Evolutionary conservation across 2,113 vertebrate species (phyloP).

Genomic region (Spheniscus mendiculus): DNA sequence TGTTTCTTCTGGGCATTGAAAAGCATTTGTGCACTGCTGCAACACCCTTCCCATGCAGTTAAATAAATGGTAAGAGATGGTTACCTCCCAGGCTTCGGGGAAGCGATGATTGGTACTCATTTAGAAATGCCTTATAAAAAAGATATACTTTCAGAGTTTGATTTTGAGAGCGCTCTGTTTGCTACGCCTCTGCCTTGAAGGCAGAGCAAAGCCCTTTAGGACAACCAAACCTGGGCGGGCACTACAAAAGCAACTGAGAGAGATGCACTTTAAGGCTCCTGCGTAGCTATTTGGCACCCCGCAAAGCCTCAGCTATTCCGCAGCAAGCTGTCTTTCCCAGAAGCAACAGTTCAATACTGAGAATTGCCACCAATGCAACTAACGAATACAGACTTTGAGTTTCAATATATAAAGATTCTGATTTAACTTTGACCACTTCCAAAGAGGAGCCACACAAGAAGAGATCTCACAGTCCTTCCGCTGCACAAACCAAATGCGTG

Average conservation of each 20-base stretch:
- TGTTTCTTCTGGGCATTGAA: neutral
- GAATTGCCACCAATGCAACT: neutral
- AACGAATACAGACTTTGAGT: rapidly evolving
- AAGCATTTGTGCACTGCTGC: neutral
- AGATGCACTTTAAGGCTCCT: neutral
- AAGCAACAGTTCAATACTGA: neutral
- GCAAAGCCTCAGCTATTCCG: rapidly evolving
- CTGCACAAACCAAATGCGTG: rapidly evolving
- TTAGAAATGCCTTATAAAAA: neutral
- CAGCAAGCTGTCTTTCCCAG: neutral
- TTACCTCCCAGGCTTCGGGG: neutral
- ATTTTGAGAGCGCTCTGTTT: rapidly evolving
- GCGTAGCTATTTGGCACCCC: rapidly evolving
- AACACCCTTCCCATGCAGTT: neutral
- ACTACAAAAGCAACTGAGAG: neutral
- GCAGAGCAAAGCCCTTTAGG: neutral
- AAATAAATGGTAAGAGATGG: neutral
- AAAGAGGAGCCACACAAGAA: neutral
- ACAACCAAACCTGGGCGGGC: neutral
- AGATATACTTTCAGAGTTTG: neutral
- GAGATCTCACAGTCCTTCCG: too few species aligned
- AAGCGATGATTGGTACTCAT: rapidly evolving
- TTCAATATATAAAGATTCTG: rapidly evolving
- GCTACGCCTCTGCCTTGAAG: neutral
- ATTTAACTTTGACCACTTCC: neutral